Conservation (phyloP, 2,888 invertebrate species). For the Cryptophagus acutangulus region DNA sequence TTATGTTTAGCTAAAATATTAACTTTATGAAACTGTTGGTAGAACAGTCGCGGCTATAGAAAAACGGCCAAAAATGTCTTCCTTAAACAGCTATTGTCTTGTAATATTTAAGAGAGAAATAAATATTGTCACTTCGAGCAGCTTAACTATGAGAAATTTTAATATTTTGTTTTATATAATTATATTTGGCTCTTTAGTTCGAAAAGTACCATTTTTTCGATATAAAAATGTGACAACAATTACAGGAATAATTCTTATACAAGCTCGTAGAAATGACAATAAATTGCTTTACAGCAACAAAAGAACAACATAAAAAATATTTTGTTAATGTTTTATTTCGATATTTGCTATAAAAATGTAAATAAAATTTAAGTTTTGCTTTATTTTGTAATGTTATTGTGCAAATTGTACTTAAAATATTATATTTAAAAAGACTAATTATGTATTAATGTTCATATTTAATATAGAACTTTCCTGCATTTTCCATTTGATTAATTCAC, state of each 20-base stretch:
- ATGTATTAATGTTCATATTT: too few relatives aligned
- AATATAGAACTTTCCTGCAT: too few relatives aligned
- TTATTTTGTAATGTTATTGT: too few relatives aligned
- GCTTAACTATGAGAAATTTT: neutral
- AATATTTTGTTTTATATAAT: neutral
- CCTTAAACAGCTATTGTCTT: conserved; percentile 43
- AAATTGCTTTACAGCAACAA: conserved; percentile 42
- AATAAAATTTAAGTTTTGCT: too few relatives aligned
- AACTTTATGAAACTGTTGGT: conserved; percentile 41
- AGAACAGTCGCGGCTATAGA: conserved; percentile 43
- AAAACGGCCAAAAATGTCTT: conserved; percentile 48
- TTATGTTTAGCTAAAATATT: conserved; percentile 24
- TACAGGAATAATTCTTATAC: conserved; percentile 26
- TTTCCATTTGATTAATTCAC: too few relatives aligned
- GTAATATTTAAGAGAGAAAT: conserved; percentile 33
- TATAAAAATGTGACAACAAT: neutral
- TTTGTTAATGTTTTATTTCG: too few relatives aligned
- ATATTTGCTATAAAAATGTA: too few relatives aligned
- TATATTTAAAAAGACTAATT: too few relatives aligned
- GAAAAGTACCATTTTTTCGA: neutral
- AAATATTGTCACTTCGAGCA: conserved; percentile 42
- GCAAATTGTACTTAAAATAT: too few relatives aligned
- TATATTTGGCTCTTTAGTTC: neutral
- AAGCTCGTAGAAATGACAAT: conserved; percentile 48
- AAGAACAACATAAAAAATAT: too few relatives aligned